Evolutionary conservation across 2,113 vertebrate genomes (phyloP), one percentile per base, ranked within the genome.

Genomic region (Eretmochelys imbricata): DNA sequence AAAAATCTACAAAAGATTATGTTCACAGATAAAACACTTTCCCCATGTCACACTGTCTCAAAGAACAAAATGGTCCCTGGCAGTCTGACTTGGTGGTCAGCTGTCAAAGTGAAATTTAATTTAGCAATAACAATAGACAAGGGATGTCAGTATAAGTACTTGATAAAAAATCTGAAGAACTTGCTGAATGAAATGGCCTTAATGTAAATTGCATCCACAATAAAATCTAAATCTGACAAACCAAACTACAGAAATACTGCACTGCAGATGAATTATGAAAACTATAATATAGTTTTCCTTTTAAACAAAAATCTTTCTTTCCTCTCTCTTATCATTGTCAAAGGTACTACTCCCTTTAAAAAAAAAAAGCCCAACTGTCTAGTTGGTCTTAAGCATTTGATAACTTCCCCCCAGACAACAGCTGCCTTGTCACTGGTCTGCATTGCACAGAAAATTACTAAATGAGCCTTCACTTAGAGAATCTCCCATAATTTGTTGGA

Each of bases 41-140:
- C 88, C 90, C 91, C 91, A 89, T 92, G 94, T 95, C 92, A 97
- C 80, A 93, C 80, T 87, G 55, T 82, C 51, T 97, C 53, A 42
- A 82, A 91, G 89, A 97, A 94, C 48, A 97, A 98, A 98, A 97
- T 42, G 92, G 89, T 93, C 83, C 92, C 89, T 90, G 49, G 57
- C 96, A 97, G 91, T 89, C 55, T 95, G 87, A 94, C 86, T 93
- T 81, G 27, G 94, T 96, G 94, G 96, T 97, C 96, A 94, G 91
- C 92, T 96, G 91, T 96, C 97, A 97, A 96, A 97, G 80, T 72
- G 54, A 97, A 98, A 97, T 96, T 95, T 96, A 97, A 96, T 98
- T 98, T 96, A 96, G 87, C 90, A 87, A 48, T 94, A 96, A 97
- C 89, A 97, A 94, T 86, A 95, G 95, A 90, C 35, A 97, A 93